A percentile compares a stretch with the other conserved stretches of the same genome.
Evolutionary conservation across 2,797 vertebrate species (phyloP).

Genomic region (Karalla daura): DNA sequence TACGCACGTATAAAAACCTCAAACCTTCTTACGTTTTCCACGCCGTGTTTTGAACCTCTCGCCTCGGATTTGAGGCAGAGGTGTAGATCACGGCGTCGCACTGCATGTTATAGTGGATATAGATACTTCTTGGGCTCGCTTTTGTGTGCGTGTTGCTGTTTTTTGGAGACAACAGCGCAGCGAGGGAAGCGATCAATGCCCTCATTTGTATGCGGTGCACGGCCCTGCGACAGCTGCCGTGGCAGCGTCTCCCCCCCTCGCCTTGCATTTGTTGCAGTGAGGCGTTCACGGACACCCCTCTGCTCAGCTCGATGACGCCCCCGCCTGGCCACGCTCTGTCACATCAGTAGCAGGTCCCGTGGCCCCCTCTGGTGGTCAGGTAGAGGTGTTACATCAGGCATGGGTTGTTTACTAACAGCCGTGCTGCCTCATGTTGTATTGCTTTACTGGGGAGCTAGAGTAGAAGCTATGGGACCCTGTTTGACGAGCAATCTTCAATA

Average conservation of each 20-base stretch:
- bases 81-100: no score
- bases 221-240: constrained; percentile 79
- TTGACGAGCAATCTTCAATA: no score
- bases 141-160: constrained; percentile 34
- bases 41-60: no score
- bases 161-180: constrained; percentile 54
- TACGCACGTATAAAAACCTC: no score
- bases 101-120: no score
- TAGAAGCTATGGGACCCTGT: no score
- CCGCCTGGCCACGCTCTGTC: neutral
- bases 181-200: constrained; percentile 60
- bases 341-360: neutral
- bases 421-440: neutral
- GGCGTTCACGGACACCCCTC: neutral
- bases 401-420: neutral
- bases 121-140: no score
- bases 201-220: constrained; percentile 79
- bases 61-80: no score
- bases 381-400: neutral
- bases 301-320: constrained; percentile 54
- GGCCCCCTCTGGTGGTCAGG: constrained; percentile 50
- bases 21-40: no score
- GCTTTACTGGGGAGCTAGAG: no score
- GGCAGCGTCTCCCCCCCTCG: constrained; percentile 56
- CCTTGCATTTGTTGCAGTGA: constrained; percentile 65